phyloP scores from a whole-genome alignment of 2,888 invertebrate genomes.

The Plagodis pulveraria region DNA sequence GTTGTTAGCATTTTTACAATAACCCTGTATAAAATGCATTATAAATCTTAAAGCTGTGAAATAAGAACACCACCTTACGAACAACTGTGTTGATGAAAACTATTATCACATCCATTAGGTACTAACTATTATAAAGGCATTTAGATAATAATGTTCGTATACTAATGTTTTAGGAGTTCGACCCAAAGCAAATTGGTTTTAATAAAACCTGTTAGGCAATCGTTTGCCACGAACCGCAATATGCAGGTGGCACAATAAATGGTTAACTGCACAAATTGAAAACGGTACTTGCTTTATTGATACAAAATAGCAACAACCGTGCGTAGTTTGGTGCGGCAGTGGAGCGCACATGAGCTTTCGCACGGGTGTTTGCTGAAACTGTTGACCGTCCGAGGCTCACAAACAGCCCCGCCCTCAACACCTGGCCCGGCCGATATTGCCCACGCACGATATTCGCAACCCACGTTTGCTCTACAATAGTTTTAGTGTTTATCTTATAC shows the following conservation, averaged over 20 bases:
- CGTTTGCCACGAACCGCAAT: slow-evolving; percentile 27
- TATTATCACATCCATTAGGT: too few relatives aligned
- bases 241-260: slow-evolving; percentile 26
- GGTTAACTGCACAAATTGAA: slow-evolving; percentile 39
- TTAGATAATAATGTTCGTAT: too few relatives aligned
- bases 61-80: too few relatives aligned
- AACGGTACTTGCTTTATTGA: slow-evolving; percentile 48
- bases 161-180: slow-evolving; percentile 7
- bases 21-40: too few relatives aligned
- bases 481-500: slow-evolving; percentile 53
- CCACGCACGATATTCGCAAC: slow-evolving; percentile 64
- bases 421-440: slow-evolving; percentile 66
- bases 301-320: slow-evolving; percentile 55
- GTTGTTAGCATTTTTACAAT: too few relatives aligned
- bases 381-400: slow-evolving; percentile 65
- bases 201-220: slow-evolving; percentile 32
- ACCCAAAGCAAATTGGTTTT: slow-evolving; percentile 23
- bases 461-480: slow-evolving; percentile 59
- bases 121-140: too few relatives aligned
- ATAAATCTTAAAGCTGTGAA: too few relatives aligned
- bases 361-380: slow-evolving; percentile 67
- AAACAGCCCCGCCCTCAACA: slow-evolving; percentile 63
- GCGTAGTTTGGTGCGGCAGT: slow-evolving; percentile 17
- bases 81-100: too few relatives aligned
- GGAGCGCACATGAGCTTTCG: slow-evolving; percentile 59